A percentile compares a stretch with the other conserved stretches of the same genome.
Evolutionary conservation across 1,140 invertebrate genomes (phyloP).

Genomic region (Paralvinella palmiformis): DNA sequence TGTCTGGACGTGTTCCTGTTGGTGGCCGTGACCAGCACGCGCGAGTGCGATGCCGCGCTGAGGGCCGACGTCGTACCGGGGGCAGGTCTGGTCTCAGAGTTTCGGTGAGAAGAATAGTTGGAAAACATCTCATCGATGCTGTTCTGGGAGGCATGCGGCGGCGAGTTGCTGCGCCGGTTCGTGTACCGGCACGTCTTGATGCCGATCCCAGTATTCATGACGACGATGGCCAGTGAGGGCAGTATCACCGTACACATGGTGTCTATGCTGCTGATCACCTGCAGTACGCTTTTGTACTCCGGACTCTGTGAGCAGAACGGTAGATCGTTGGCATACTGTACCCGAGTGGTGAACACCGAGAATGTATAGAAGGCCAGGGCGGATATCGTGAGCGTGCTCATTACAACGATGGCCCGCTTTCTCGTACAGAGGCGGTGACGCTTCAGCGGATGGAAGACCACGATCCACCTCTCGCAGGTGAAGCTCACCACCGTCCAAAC

Average conservation of each 20-base stretch:
- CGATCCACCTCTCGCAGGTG: conserved; percentile 74
- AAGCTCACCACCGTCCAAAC: conserved; percentile 77
- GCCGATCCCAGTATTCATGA: conserved; percentile 64
- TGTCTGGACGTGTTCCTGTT: neutral
- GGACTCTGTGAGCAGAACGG: conserved; percentile 7
- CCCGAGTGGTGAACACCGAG: conserved; percentile 52
- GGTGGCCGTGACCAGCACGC: neutral
- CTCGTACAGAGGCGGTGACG: conserved; percentile 70
- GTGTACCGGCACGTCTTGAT: conserved; percentile 53
- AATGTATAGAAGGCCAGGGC: conserved; percentile 60
- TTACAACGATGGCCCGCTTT: conserved; percentile 59
- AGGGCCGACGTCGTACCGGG: neutral
- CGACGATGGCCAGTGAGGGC: conserved; percentile 63
- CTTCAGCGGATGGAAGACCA: conserved; percentile 66
- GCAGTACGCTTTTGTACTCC: conserved; percentile 50
- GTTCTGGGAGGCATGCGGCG: neutral
- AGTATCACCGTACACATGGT: conserved; percentile 63
- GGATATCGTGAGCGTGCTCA: conserved; percentile 48
- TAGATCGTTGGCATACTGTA: conserved; percentile 13
- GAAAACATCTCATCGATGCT: neutral
- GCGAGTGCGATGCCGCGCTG: neutral
- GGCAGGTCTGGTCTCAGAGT: neutral
- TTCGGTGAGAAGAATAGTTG: neutral
- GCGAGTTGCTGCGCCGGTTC: conserved; percentile 35
- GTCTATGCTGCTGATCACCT: conserved; percentile 63